Percentiles rank a stretch among this genome's conserved stretches.
These are phyloP conservation scores for Chymomyza caudatula DNA, from an alignment of 2,888 invertebrate genomes.

Conservation along the genomic window DNA sequence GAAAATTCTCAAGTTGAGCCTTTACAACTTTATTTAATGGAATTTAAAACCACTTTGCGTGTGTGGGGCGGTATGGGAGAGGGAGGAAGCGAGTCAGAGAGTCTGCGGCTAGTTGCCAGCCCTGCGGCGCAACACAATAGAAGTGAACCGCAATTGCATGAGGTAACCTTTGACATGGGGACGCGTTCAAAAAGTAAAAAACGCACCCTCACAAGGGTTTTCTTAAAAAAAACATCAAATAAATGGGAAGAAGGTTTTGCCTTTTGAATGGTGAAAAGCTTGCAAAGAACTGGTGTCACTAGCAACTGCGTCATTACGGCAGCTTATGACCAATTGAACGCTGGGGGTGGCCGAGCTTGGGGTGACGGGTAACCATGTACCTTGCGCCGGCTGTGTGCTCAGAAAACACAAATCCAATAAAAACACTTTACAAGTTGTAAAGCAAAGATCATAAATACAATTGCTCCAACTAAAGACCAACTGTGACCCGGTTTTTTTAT, in stretches of 20 bases:
- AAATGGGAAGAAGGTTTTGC: slow-evolving; percentile 2
- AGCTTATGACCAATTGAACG: slow-evolving; percentile 71
- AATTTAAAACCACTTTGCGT: slow-evolving; percentile 74
- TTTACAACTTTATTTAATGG: slow-evolving; percentile 76
- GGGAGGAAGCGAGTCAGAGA: slow-evolving; percentile 17
- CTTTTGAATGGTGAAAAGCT: slow-evolving; percentile 43
- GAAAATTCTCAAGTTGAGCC: slow-evolving; percentile 63
- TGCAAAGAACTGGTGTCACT: slow-evolving; percentile 58
- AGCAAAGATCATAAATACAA: slow-evolving; percentile 60
- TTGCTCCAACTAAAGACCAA: slow-evolving; percentile 8
- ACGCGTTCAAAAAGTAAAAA: not conserved
- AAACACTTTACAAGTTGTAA: slow-evolving; percentile 75
- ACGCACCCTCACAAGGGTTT: slow-evolving; percentile 38
- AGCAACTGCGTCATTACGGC: slow-evolving; percentile 68
- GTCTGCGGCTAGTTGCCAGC: slow-evolving; percentile 35
- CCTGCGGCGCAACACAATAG: slow-evolving; percentile 49
- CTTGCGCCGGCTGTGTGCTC: not conserved
- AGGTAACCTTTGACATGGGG: slow-evolving; percentile 65
- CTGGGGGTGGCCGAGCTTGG: slow-evolving; percentile 13
- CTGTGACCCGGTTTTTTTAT: not conserved
- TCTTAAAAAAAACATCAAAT: slow-evolving; percentile 22
- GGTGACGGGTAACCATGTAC: not conserved
- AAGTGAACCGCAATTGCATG: slow-evolving; percentile 65
- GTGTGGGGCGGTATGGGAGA: slow-evolving; percentile 18
- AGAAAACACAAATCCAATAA: slow-evolving; percentile 71